Conservation (phyloP, 2,888 invertebrate species). For the Stenolophus ochropezus region DNA sequence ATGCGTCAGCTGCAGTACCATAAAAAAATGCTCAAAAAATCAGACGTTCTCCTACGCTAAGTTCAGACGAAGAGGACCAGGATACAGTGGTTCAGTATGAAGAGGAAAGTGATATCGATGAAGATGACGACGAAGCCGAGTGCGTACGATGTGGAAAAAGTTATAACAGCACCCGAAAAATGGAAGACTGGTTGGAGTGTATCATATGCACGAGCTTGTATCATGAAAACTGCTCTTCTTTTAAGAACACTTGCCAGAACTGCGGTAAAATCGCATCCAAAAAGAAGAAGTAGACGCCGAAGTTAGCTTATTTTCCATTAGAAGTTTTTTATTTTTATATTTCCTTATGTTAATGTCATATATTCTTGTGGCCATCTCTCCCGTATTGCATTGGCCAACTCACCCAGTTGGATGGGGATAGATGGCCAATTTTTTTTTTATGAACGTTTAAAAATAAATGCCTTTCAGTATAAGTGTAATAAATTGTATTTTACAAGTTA, state of each 20-base stretch:
- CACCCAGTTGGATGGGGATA: conserved; percentile 55
- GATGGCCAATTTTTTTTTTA: conserved; percentile 60
- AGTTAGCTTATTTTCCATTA: background rate
- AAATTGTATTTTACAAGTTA: too few relatives aligned
- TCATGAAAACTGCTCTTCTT: conserved; percentile 62
- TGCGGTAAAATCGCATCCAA: conserved; percentile 59
- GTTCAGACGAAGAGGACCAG: conserved; percentile 51
- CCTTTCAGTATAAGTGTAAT: conserved; percentile 51
- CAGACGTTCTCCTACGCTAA: conserved; percentile 48
- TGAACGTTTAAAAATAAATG: conserved; percentile 36
- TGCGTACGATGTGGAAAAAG: conserved; percentile 61
- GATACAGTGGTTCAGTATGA: conserved; percentile 44
- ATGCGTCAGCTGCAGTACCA: conserved; percentile 48
- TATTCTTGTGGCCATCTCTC: conserved; percentile 56
- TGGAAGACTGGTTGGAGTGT: conserved; percentile 60
- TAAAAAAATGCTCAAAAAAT: conserved; percentile 24
- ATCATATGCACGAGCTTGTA: conserved; percentile 61
- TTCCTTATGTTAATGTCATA: conserved; percentile 31
- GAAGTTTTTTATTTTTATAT: conserved; percentile 22
- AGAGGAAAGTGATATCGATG: conserved; percentile 55
- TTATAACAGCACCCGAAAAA: conserved; percentile 60
- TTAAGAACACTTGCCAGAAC: conserved; percentile 58
- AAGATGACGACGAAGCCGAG: conserved; percentile 54
- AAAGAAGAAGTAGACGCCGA: conserved; percentile 22
- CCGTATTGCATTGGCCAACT: conserved; percentile 60